A percentile compares a stretch with the other conserved stretches of the same genome.
Evolutionary conservation across 2,797 vertebrate species (phyloP).

Genomic region (Sebastes flavidus): DNA sequence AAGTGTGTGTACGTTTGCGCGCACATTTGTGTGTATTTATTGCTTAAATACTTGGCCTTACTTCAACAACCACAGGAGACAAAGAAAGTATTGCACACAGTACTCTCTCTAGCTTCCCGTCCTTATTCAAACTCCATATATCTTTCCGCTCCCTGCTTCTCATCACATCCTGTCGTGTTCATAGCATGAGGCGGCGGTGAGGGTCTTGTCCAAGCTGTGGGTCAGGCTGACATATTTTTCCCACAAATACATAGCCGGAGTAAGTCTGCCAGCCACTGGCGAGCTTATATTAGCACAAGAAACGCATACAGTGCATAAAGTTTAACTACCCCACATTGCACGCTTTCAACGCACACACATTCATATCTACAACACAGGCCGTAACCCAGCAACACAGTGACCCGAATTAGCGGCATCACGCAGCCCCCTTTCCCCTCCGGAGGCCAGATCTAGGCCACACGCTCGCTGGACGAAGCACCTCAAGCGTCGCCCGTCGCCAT

Average conservation of each 20-base stretch:
- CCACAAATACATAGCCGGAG: conserved; percentile 54
- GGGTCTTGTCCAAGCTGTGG: conserved; percentile 43
- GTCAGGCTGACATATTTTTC: conserved; percentile 59
- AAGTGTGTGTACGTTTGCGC: conserved; percentile 2
- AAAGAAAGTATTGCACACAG: neutral
- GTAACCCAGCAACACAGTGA: conserved; percentile 49
- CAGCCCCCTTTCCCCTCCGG: neutral
- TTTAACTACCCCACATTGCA: conserved; percentile 25
- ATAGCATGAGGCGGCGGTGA: conserved; percentile 9
- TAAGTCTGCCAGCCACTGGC: conserved; percentile 39
- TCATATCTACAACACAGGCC: conserved; percentile 5
- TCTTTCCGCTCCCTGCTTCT: neutral
- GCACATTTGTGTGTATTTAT: conserved; percentile 23
- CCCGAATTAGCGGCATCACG: conserved; percentile 36
- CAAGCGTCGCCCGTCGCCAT: conserved; percentile 10
- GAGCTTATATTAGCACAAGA: conserved; percentile 60
- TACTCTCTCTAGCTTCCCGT: neutral
- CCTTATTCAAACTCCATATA: neutral
- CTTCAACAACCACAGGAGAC: conserved; percentile 25
- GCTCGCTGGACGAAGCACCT: conserved; percentile 36
- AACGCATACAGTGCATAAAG: conserved; percentile 30
- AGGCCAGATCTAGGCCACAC: conserved; percentile 47
- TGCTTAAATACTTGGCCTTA: conserved; percentile 27
- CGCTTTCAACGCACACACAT: neutral
- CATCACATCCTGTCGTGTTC: conserved; percentile 29